These are phyloP conservation scores for Chrysopilus asiliformis DNA, from an alignment of 2,888 invertebrate species.

Conservation along the genomic window DNA sequence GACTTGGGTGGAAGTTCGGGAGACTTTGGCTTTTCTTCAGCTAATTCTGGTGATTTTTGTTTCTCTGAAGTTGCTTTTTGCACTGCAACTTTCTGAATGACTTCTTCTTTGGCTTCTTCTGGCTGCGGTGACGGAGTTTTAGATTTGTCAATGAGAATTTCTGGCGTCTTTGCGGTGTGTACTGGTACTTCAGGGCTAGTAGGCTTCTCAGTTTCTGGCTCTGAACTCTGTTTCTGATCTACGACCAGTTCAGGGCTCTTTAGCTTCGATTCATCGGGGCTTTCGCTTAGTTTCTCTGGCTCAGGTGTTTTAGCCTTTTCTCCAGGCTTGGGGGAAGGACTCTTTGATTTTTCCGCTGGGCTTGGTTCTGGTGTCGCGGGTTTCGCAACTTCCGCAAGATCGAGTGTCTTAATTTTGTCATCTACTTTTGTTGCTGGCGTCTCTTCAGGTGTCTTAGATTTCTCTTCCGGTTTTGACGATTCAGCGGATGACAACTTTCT, in stretches of 20 bases:
- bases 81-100: not conserved
- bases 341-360: not conserved
- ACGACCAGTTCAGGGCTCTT: not conserved
- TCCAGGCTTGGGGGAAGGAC: constrained; percentile 1
- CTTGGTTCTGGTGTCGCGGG: not conserved
- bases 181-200: not conserved
- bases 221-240: not conserved
- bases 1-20: not conserved
- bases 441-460: constrained; percentile 2
- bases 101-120: not conserved
- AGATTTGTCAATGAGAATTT: constrained; percentile 17
- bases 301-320: not conserved
- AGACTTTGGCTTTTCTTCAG: constrained; percentile 18
- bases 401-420: no score
- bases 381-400: not conserved
- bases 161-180: not conserved
- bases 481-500: not conserved
- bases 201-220: not conserved
- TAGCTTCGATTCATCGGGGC: not conserved
- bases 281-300: not conserved
- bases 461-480: not conserved
- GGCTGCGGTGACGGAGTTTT: constrained; percentile 1
- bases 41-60: constrained; percentile 9
- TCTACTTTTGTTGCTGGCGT: not conserved
- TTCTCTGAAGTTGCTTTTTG: not conserved